Conservation (phyloP, 1,140 invertebrate species). For the Drusus annulatus region DNA sequence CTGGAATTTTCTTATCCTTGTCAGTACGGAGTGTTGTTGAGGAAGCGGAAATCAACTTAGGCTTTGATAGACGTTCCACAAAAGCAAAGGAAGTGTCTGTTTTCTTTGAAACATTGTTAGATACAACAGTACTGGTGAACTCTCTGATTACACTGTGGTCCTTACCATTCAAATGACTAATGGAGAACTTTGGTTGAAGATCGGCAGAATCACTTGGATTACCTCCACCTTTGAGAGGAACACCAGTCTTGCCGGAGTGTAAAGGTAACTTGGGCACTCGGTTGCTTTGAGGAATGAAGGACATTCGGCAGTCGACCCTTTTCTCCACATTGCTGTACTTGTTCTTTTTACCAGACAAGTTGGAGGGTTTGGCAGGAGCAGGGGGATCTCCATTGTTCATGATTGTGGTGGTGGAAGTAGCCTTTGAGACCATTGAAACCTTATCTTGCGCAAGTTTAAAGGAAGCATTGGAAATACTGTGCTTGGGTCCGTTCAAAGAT, state of each 20-base stretch:
- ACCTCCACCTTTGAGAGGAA: neutral
- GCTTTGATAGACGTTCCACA: conserved; percentile 31
- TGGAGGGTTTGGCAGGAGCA: neutral
- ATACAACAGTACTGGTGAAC: neutral
- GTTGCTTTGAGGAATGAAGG: conserved; percentile 4
- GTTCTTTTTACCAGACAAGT: neutral
- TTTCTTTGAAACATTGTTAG: conserved; percentile 21
- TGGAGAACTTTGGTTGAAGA: neutral
- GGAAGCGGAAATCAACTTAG: conserved; percentile 10
- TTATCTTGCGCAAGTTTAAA: conserved; percentile 1
- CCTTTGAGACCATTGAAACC: neutral
- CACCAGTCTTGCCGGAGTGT: neutral
- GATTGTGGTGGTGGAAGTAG: neutral
- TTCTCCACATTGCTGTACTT: conserved; percentile 15
- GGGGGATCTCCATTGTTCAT: neutral
- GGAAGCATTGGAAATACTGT: conserved; percentile 3
- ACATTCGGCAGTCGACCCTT: conserved; percentile 9
- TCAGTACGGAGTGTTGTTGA: neutral
- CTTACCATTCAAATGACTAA: neutral
- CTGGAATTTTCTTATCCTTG: conserved; percentile 15
- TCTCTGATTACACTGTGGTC: neutral
- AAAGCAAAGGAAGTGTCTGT: conserved; percentile 10
- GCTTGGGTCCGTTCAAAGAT: neutral
- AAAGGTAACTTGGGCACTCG: neutral
- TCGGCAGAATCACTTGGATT: neutral